Evolutionary conservation across 2,113 vertebrate genomes (phyloP).

Genomic region (Apus apus): DNA sequence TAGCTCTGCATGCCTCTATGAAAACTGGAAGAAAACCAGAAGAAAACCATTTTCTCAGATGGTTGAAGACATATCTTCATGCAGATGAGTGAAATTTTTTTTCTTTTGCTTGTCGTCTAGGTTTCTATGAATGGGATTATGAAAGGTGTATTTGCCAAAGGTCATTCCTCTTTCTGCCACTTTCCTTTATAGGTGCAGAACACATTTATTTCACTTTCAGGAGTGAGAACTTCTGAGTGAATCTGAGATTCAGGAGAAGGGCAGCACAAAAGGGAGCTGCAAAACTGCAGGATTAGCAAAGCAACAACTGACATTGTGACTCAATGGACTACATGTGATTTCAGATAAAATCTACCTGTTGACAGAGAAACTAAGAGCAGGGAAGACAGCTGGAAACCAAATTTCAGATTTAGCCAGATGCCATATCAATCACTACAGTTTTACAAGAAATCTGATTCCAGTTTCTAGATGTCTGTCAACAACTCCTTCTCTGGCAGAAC

Average conservation of each 20-base stretch:
- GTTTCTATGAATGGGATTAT: background rate
- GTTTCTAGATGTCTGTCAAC: background rate
- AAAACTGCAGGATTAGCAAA: background rate
- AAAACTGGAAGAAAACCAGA: background rate
- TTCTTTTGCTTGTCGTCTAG: background rate
- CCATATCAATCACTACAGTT: background rate
- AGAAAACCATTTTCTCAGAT: background rate
- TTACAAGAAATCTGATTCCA: background rate
- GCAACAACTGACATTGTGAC: background rate
- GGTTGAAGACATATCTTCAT: background rate
- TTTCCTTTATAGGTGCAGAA: background rate
- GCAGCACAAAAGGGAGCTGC: background rate
- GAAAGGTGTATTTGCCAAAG: background rate
- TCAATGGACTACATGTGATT: background rate
- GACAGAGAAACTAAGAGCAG: background rate
- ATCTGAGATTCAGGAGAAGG: background rate
- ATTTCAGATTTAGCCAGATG: background rate
- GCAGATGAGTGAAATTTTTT: background rate
- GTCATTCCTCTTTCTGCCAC: background rate
- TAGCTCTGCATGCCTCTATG: background rate
- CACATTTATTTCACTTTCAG: background rate
- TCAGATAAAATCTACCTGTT: background rate
- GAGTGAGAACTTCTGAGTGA: background rate
- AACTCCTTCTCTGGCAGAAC: background rate
- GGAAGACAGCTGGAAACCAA: background rate